Evolutionary conservation across 2,888 invertebrate species (phyloP), one percentile per base, ranked within the genome.

Genomic region (Drosophila siamana): DNA sequence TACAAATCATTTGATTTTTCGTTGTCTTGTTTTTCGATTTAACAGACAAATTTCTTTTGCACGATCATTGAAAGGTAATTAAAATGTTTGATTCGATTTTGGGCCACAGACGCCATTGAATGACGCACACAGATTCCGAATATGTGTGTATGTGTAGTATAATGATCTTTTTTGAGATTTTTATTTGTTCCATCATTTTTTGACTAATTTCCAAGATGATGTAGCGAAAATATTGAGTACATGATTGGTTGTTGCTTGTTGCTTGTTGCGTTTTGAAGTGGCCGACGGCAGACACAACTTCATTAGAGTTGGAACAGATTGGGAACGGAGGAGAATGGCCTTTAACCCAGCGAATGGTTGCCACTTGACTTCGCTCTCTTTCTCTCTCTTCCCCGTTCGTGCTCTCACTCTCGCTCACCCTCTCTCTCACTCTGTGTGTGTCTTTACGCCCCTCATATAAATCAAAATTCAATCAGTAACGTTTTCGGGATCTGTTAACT

Each of bases 21-120:
- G 13, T 38, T 16, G 6, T 30, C 4, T 38, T 38, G 22, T 50
- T 43, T 28, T 41, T 63, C 50, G 59, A 60, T 59, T 66, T 59
- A 70, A 62, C 65, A 65, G 57, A 70, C 62, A 71, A 74, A 77
- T 85, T 76, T 73, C 84, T 87, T 80, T 83, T 87, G 90, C 90
- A 83, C 75, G 90, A 90, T 85, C 90, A 90, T 90, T 85, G 87
- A 76, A 82, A 88, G 89, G 89, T 91, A 91, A 90, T 90, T 91
- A 90, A 90, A 91, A 89, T 90, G 90, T 90, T 86, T 84, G 68
- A 74, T 55, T 82, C 64, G 76, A 68, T 72, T 69, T 74, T 66
- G 33, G 59, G 40, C 48, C 52, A 69, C 44, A 80, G 80, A 83
- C 84, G 80, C 80, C 80, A 84, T 69, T 59, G 63, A 54, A 63